Base-by-base conservation (phyloP, 1,140 invertebrate species). In the Drosophila asahinai region DNA sequence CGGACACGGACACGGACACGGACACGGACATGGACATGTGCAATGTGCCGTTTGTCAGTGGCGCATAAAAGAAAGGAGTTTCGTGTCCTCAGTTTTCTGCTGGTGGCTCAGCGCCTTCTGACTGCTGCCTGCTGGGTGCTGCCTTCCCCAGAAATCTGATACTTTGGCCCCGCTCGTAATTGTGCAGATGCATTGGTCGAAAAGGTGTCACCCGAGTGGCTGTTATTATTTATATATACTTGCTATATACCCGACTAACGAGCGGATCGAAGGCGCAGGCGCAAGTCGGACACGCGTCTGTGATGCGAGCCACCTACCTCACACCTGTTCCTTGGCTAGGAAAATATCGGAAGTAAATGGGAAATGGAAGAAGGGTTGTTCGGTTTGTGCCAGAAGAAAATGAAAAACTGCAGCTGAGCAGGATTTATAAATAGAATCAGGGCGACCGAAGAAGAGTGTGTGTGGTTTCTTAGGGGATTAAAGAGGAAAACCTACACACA, bases 11-110 rank as follows among this genome's bases (percentile, higher is more conserved):
- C 52, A 64, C n/a, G 30, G 74, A 19, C 19, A 19, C 19, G 19
- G 19, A 64, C 75, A 47, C 54, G 73, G 57, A 65, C 74, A 86
- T 80, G 83, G 83, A 87, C 84, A 87, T 87, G 81, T 87, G 84
- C 84, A 87, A 89, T 87, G 84, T 87, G 77, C 84, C 84, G 84
- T 89, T 87, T 87, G 81, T 89, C 84, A 89, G 84, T 87, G 84
- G 86, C 86, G 84, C 86, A 84, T 84, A 90, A 89, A 89, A 89
- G 84, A 89, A 89, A 89, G 84, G 84, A 89, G 84, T 89, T 89
- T 70, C 70, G 59, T 65, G 83, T 84, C 70, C 60, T 74, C 63
- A 19, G 65, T 77, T 60, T 77, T 79, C 75, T 79, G 78, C 68
- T 78, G 82, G 61, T 86, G 81, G 57, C 62, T 62, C 77, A 55